Evolutionary conservation across 2,888 invertebrate species (phyloP).

Genomic region (Uloborus plumipes): DNA sequence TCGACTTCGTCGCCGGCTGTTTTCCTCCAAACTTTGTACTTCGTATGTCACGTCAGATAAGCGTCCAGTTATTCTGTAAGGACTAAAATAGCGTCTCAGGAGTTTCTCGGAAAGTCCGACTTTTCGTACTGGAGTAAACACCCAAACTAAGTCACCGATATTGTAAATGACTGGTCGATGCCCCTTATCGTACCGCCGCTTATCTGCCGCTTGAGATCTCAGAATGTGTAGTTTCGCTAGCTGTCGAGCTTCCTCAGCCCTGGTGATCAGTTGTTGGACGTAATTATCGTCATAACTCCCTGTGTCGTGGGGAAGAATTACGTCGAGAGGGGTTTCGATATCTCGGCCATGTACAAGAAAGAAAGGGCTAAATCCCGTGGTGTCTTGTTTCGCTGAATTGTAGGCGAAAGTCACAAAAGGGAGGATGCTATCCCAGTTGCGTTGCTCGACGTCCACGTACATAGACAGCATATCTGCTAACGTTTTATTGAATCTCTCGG

Average conservation of each 20-base stretch:
- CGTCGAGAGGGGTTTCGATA: neutral
- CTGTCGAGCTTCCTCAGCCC: slow-evolving; percentile 1
- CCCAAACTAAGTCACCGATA: neutral
- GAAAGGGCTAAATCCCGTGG: slow-evolving; percentile 16
- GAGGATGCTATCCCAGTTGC: slow-evolving; percentile 42
- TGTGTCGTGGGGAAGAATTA: neutral
- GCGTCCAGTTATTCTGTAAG: no score
- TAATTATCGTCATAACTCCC: neutral
- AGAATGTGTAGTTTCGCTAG: neutral
- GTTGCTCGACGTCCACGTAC: slow-evolving; percentile 28
- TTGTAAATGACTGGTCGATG: neutral
- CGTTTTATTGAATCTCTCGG: slow-evolving; percentile 29
- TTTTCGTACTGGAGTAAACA: no score
- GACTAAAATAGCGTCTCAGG: no score
- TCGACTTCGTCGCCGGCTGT: no score
- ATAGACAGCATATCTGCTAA: neutral
- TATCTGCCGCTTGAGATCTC: no score
- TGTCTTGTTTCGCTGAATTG: slow-evolving; percentile 34
- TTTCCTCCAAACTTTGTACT: no score
- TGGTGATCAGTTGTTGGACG: neutral
- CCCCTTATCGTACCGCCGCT: neutral
- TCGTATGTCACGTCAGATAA: no score
- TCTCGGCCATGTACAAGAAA: no score
- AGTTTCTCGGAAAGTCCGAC: no score
- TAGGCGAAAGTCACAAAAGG: slow-evolving; percentile 21